Evolutionary conservation across 2,888 invertebrate genomes (phyloP).

Genomic region (Rhabditophanes sp.): DNA sequence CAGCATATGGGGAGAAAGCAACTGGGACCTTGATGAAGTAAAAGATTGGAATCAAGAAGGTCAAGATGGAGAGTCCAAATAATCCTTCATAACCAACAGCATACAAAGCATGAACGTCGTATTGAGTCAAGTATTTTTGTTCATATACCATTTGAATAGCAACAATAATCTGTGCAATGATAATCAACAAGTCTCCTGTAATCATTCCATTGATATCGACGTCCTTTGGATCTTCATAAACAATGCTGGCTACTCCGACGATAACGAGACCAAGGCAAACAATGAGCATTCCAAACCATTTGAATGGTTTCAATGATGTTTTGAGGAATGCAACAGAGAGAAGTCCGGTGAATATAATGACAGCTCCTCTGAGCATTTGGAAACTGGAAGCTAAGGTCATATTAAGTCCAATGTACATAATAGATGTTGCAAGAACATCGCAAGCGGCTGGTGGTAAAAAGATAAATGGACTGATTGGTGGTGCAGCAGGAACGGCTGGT

Average conservation of each 20-base stretch:
- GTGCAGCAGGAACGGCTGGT: slow-evolving; percentile 45
- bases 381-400: slow-evolving; percentile 82
- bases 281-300: slow-evolving; percentile 48
- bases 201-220: slow-evolving; percentile 60
- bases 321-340: slow-evolving; percentile 67
- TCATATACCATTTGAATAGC: slow-evolving; percentile 84
- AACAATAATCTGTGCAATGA: slow-evolving; percentile 59
- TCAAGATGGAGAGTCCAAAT: slow-evolving; percentile 29
- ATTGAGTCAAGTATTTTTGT: slow-evolving; percentile 68
- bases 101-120: slow-evolving; percentile 72
- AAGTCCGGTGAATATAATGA: slow-evolving; percentile 73
- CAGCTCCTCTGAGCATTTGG: slow-evolving; percentile 79
- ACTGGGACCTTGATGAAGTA: slow-evolving; percentile 61
- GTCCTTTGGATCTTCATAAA: slow-evolving; percentile 24
- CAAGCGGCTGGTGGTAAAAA: slow-evolving; percentile 71
- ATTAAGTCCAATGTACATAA: slow-evolving; percentile 76
- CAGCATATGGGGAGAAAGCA: slow-evolving; percentile 62
- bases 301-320: slow-evolving; percentile 43
- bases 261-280: slow-evolving; percentile 45
- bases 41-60: slow-evolving; percentile 4
- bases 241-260: slow-evolving; percentile 44
- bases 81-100: slow-evolving; percentile 72
- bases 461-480: slow-evolving; percentile 62
- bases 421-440: slow-evolving; percentile 71
- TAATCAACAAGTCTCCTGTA: slow-evolving; percentile 52